Base-by-base conservation (phyloP, 2,888 invertebrate species). In the Patella depressa region DNA sequence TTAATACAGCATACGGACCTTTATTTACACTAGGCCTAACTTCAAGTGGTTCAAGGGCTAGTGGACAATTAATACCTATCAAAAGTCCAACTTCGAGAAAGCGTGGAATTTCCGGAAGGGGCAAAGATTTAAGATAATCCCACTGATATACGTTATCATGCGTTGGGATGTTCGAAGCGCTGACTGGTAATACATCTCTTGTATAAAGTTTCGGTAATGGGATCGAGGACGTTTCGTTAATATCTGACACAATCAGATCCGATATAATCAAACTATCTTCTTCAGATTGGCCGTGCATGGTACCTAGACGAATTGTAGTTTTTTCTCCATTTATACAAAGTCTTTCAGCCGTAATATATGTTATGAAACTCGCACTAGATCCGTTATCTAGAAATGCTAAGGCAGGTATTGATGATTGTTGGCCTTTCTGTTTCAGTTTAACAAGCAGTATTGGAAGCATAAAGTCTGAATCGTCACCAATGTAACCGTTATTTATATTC, bases 311-410 rank as follows among this genome's bases (percentile, higher is more conserved):
- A 19, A 77, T 70, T 17, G 57, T 19, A 7, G 59, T 73, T 24
- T 74, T 15, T 69, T 19, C 24, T 19, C 77, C 77, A 45, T 54
- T 34, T 15, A 29, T 54, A 19, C 19, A 14, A 17, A 75, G 53
- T 34, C 34, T 7, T 5, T 34, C 12, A 17, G 19, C n/a, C 17
- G 75, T 29, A 17, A 11, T 15, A 19, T 75, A 57, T 4, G 78
- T 71, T 15, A 71, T 75, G 29, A 78, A 71, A 29, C 45, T 54
- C 15, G 57, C 78, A 71, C 57, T 72, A 34, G 71, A 71, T 15
- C 75, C 75, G 3, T 71, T 19, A 45, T 78, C 78, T n/a, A 78
- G 19, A 53, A 78, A 78, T 7, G 75, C 78, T 34, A 34, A 2
- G 3, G 34, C 34, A 34, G 2, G 34, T 45, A 45, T 45, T 4